These are phyloP conservation scores for Taenioides sp. DNA, from an alignment of 2,797 vertebrate genomes.

Conservation along the genomic window DNA sequence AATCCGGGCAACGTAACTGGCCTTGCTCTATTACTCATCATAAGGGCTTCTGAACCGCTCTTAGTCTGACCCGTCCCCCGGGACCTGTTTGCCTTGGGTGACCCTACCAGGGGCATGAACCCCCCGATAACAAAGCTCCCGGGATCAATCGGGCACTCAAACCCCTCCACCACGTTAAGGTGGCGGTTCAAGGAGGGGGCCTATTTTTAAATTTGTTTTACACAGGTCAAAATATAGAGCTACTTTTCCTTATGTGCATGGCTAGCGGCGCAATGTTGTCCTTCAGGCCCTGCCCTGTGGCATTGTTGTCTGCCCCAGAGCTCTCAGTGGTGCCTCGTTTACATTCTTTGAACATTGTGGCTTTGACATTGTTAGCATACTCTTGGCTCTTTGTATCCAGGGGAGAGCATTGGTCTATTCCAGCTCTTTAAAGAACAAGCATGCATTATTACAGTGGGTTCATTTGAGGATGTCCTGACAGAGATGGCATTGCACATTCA, in stretches of 20 bases:
- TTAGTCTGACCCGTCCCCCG: too few species aligned
- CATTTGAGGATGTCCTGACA: slow-evolving; percentile 45
- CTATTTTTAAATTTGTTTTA: slow-evolving; percentile 6
- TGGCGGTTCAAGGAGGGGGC: too few species aligned
- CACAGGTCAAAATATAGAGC: slow-evolving; percentile 32
- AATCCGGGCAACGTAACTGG: too few species aligned
- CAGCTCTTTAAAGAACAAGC: slow-evolving; percentile 32
- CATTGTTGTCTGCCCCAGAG: slow-evolving; percentile 37
- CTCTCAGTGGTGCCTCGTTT: slow-evolving; percentile 43
- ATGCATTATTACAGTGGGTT: slow-evolving; percentile 29
- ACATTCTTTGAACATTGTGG: slow-evolving; percentile 45
- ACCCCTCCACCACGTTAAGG: too few species aligned
- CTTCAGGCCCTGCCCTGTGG: slow-evolving; percentile 33
- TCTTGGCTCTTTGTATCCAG: slow-evolving; percentile 48
- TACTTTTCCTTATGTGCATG: slow-evolving; percentile 29
- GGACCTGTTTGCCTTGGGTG: too few species aligned
- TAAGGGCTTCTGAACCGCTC: too few species aligned
- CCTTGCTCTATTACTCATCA: too few species aligned
- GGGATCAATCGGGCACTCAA: too few species aligned
- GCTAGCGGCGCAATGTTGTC: slow-evolving; percentile 10
- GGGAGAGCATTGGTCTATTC: slow-evolving; percentile 37
- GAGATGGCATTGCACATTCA: slow-evolving; percentile 27
- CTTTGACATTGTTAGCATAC: slow-evolving; percentile 57
- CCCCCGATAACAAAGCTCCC: too few species aligned
- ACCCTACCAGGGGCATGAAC: too few species aligned